Conservation (phyloP, 1,140 invertebrate species). For the Arctopsyche grandis region DNA sequence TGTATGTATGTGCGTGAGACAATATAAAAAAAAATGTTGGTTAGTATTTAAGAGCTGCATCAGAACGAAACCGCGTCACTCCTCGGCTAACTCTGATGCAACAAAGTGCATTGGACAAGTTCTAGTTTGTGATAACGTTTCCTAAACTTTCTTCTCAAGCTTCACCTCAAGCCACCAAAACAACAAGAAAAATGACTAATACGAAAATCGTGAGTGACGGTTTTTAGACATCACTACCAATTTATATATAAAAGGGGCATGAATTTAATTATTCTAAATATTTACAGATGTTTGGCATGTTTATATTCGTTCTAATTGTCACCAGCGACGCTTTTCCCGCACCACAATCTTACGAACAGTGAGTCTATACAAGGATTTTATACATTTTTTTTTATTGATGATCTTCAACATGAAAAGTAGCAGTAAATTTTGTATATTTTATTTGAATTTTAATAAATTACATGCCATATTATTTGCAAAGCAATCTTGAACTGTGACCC, state of each 20-base stretch:
- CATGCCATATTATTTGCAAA: too few species aligned
- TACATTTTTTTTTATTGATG: too few species aligned
- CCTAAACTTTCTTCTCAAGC: not conserved
- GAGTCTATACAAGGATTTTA: conserved; percentile 20
- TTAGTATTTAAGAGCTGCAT: conserved; percentile 13
- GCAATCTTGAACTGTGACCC: too few species aligned
- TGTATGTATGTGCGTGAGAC: too few species aligned
- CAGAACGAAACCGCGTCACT: not conserved
- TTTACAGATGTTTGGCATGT: not conserved
- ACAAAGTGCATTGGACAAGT: not conserved
- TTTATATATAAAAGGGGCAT: too few species aligned
- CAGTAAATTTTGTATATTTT: too few species aligned
- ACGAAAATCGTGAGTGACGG: not conserved
- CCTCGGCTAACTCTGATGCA: not conserved
- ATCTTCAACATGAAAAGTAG: too few species aligned
- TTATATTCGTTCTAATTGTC: not conserved
- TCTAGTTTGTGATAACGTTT: not conserved
- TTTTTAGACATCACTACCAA: too few species aligned
- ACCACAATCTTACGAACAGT: conserved; percentile 38
- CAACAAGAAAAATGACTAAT: not conserved
- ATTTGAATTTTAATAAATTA: too few species aligned
- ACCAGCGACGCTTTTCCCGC: not conserved
- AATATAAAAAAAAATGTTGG: not conserved
- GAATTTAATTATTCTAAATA: not conserved
- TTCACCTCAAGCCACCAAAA: not conserved